These are phyloP conservation scores for Toxotes jaculatrix DNA, from an alignment of 2,113 vertebrate genomes.

Conservation along the genomic window DNA sequence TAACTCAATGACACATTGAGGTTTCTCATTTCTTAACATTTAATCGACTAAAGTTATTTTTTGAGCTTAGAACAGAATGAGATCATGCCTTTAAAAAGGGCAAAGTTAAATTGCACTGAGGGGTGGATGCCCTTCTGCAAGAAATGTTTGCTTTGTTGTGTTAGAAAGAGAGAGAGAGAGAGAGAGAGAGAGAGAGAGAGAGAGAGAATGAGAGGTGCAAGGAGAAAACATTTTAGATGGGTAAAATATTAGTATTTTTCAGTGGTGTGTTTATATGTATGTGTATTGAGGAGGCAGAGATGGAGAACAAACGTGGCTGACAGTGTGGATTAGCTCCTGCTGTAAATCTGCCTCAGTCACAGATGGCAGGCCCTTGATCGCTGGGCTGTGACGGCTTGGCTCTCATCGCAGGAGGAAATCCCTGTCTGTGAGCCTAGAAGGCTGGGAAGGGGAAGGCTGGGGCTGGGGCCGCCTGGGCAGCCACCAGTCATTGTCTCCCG, in stretches of 20 bases:
- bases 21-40: constrained; percentile 82
- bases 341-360: constrained; percentile 84
- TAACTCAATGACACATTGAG: constrained; percentile 82
- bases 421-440: constrained; percentile 78
- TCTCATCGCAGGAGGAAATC: constrained; percentile 84
- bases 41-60: constrained; percentile 80
- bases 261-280: constrained; percentile 46
- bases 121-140: constrained; percentile 45
- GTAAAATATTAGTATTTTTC: constrained; percentile 51
- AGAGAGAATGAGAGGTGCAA: background rate
- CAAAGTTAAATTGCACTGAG: constrained; percentile 64
- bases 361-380: constrained; percentile 85
- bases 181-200: background rate
- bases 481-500: constrained; percentile 74
- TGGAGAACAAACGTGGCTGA: constrained; percentile 77
- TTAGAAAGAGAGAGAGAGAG: constrained; percentile 10
- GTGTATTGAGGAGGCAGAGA: constrained; percentile 61
- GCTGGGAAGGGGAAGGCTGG: constrained; percentile 71
- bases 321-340: constrained; percentile 83
- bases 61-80: constrained; percentile 73
- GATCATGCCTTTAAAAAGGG: constrained; percentile 73
- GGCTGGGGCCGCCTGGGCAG: constrained; percentile 65
- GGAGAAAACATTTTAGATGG: constrained; percentile 33
- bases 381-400: constrained; percentile 85
- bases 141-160: constrained; percentile 34